Base-by-base conservation (phyloP, 2,888 invertebrate genomes). In the Thereva nobilitata region DNA sequence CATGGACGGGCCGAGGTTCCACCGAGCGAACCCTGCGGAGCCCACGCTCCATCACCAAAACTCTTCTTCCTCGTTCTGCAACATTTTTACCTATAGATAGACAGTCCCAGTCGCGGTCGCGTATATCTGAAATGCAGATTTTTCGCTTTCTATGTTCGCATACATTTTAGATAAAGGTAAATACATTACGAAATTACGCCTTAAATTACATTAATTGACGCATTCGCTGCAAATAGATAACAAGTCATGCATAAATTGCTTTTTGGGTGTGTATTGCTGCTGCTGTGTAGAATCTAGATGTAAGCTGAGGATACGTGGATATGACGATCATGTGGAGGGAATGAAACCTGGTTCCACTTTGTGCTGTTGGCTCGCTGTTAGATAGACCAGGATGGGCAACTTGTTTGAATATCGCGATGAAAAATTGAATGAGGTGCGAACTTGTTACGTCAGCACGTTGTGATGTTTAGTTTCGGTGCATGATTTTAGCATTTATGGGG, bases 151-250 rank as follows among this genome's bases (percentile, higher is more conserved):
- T 59, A 41, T 54, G 61, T 56, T 67, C 67, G 64, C 67, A 67
- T 67, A 64, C 50, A 64, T 65, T 68, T 69, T 65, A 67, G 69
- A 69, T 69, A 69, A 69, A 67, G 65, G 55, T 64, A 64, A 64
- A 55, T 66, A 66, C 66, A 70, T 69, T 70, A 72, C 65, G 42
- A 70, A 72, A 71, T 72, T 70, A 69, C 70, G 63, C 64, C 69
- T 70, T 72, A 71, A 72, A 72, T 72, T 67, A 70, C 68, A 68
- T 59, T 72, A 72, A 72, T 72, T 72, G 71, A 70, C 72, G 71
- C 69, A 70, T 70, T 72, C 70, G 67, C 67, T 69, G 70, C 66
- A 69, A 70, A 68, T 45, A 70, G 72, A 72, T 72, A 72, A 69
- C 64, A 69, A 71, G 65, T 69, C 67, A 67, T 64, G 67, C 49